A percentile compares a stretch with the other conserved stretches of the same genome.
Evolutionary conservation across 2,797 vertebrate genomes (phyloP).

Genomic region (Enteromius trimaculatus): DNA sequence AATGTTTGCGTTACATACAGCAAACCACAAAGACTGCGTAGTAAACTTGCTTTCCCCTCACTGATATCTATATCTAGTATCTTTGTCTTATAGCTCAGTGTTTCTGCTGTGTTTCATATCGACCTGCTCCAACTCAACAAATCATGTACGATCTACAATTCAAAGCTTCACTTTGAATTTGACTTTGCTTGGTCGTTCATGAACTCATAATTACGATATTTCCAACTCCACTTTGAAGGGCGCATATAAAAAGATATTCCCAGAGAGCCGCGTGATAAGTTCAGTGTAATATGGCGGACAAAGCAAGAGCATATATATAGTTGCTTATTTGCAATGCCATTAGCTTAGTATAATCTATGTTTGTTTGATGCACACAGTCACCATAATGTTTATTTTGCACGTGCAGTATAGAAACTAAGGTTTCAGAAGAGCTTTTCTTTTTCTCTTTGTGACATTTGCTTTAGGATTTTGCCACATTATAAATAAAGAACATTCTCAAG

Average conservation of each 20-base stretch:
- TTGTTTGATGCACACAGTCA: not conserved
- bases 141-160: not conserved
- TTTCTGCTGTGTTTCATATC: not conserved
- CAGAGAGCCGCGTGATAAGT: not conserved
- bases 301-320: not conserved
- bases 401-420: not conserved
- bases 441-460: constrained; percentile 18
- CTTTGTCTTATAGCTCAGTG: not conserved
- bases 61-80: not conserved
- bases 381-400: not conserved
- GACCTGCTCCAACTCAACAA: not conserved
- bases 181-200: not conserved
- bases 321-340: not conserved
- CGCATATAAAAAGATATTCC: not conserved
- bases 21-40: not conserved
- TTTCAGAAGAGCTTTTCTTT: not conserved
- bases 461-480: constrained; percentile 1
- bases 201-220: not conserved
- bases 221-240: not conserved
- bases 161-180: not conserved
- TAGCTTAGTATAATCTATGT: not conserved
- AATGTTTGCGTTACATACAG: not conserved
- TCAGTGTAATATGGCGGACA: not conserved
- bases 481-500: not conserved
- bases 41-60: not conserved